phyloP scores from a whole-genome alignment of 2,797 vertebrate species.

The Silurus lanzhouensis region DNA sequence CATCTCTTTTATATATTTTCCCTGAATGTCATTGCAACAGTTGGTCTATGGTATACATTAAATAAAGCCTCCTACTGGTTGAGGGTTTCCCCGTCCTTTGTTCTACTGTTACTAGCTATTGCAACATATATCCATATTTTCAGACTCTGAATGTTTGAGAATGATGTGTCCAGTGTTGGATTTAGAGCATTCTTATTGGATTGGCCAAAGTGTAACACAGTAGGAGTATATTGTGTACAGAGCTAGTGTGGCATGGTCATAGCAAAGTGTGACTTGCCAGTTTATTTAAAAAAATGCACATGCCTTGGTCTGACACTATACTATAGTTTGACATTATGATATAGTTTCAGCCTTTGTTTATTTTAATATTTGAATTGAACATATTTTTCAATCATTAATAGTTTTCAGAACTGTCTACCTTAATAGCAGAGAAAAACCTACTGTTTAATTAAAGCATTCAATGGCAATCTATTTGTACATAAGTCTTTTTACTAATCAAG shows the following conservation, averaged over 20 bases:
- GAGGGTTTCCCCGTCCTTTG: not conserved
- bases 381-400: not conserved
- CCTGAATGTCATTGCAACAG: not conserved
- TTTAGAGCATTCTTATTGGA: not conserved
- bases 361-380: not conserved
- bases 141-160: not conserved
- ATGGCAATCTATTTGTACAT: not conserved
- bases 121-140: not conserved
- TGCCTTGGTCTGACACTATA: not conserved
- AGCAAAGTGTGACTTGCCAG: not conserved
- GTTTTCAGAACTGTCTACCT: not conserved
- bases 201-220: not conserved
- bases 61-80: constrained; percentile 1
- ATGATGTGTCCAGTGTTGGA: not conserved
- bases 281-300: not conserved
- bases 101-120: constrained; percentile 5
- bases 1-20: not conserved
- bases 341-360: not conserved
- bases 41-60: not conserved
- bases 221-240: too few species aligned
- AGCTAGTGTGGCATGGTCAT: not conserved
- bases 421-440: not conserved
- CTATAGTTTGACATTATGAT: not conserved
- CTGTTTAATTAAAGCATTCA: not conserved
- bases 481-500: not conserved